Evolutionary conservation across 2,113 vertebrate genomes (phyloP), one percentile per base, ranked within the genome.

Genomic region (Notothenia rossii): DNA sequence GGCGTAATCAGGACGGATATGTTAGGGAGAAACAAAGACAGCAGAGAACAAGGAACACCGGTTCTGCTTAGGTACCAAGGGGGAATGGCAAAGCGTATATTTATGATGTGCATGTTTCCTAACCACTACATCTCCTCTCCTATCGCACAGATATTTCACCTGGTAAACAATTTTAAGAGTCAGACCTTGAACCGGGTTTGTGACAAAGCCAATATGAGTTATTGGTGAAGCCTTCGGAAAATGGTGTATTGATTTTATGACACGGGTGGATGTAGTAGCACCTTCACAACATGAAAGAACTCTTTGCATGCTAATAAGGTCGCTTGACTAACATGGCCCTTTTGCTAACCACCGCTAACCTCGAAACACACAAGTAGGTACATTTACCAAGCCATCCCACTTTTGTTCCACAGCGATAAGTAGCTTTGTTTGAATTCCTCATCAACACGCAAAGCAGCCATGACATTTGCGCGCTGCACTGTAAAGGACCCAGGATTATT

Each of bases 201-300:
- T 83, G 77, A 83, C 79, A 74, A 82, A 88, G 75, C 75, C 61
- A 7, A 48, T 81, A 55, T 91, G 89, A 93, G 77, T 86, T 86
- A 90, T 75, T 36, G 83, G 69, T 2, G 17, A 82, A 84, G 71
- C 87, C 85, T 87, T 87, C 29, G 46, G 77, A 82, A 76, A 79
- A 90, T 90, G 77, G 82, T 0, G 83, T 91, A 93, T 93, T 83
- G 90, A 93, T 93, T 91, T 92, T 89, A 33, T 87, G 92, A 85
- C 89, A 91, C 60, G 25, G 36, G 48, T 83, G 83, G 78, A 89
- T 87, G 83, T 72, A 88, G 87, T 66, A 73, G 82, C 87, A 36
- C 62, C 82, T 62, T 53, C 79, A 1, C 18, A 75, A 80, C 76
- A 77, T 36, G 74, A 80, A 73, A 70, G 76, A 61, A 50, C 87